phyloP scores from a whole-genome alignment of 2,113 vertebrate species.

The Cyphomyrus plagiostoma region DNA sequence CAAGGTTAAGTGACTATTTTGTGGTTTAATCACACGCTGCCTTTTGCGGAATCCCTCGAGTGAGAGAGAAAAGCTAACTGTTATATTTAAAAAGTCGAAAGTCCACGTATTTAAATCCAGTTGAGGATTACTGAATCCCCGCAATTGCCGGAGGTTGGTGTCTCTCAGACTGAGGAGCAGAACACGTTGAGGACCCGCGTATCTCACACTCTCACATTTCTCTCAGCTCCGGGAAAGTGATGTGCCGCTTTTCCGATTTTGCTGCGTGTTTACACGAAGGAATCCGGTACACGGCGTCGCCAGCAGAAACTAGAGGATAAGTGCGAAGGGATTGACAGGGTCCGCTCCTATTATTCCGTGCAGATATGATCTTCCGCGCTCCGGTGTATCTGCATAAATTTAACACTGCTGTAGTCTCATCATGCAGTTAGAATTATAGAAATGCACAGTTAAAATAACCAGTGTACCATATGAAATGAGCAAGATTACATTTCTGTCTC shows the following conservation, averaged over 20 bases:
- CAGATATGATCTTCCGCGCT: background rate
- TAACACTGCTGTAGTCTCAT: background rate
- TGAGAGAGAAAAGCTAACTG: background rate
- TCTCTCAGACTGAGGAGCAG: background rate
- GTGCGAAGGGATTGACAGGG: background rate
- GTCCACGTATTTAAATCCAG: background rate
- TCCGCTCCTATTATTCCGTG: background rate
- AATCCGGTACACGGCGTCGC: background rate
- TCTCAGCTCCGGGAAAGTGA: background rate
- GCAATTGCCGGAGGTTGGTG: background rate
- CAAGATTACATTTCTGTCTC: background rate
- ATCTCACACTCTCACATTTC: background rate
- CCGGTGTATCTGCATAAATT: background rate
- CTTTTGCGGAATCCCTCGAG: background rate
- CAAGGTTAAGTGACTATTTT: background rate
- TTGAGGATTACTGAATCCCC: background rate
- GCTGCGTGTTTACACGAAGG: background rate
- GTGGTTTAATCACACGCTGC: background rate
- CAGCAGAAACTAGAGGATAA: background rate
- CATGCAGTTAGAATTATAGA: background rate
- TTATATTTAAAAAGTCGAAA: background rate
- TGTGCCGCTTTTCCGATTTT: background rate
- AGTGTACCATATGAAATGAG: background rate
- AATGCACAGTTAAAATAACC: background rate
- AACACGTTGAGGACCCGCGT: background rate